Conservation (phyloP, 2,797 vertebrate species). For the Poeciliopsis gracilis region DNA sequence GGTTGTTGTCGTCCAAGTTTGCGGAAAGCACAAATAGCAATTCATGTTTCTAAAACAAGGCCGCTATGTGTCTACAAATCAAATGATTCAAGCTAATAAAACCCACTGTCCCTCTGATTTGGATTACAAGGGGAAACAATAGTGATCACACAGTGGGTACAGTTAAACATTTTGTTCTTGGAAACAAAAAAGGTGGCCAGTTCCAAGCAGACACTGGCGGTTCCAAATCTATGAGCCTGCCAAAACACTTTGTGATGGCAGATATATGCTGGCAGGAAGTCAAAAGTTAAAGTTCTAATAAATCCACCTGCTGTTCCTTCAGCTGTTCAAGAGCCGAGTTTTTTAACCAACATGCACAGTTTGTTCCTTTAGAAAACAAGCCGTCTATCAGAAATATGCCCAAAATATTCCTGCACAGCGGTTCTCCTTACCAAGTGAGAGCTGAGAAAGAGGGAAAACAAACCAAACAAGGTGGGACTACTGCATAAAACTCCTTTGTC, state of each 20-base stretch:
- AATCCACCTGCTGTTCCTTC: constrained; percentile 23
- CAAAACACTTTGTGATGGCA: constrained; percentile 7
- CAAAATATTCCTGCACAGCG: background rate
- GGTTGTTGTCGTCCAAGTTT: background rate
- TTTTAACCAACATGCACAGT: background rate
- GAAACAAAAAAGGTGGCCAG: constrained; percentile 2
- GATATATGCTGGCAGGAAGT: constrained; percentile 9
- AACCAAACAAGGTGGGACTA: background rate
- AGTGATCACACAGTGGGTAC: constrained; percentile 5
- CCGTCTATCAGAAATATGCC: background rate
- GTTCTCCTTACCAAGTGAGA: background rate
- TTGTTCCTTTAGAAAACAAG: constrained; percentile 1
- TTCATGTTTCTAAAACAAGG: background rate
- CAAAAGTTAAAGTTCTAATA: constrained; percentile 22
- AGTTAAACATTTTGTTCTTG: constrained; percentile 21
- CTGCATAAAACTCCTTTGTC: background rate
- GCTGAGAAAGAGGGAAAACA: background rate
- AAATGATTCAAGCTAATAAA: background rate
- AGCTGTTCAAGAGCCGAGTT: constrained; percentile 1
- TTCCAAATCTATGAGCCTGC: background rate
- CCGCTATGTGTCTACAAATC: background rate
- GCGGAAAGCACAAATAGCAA: background rate
- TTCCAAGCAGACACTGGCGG: constrained; percentile 9
- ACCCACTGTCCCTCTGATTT: background rate
- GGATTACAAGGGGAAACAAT: constrained; percentile 9